Evolutionary conservation across 1,140 invertebrate genomes (phyloP).

Genomic region (Mya arenaria): DNA sequence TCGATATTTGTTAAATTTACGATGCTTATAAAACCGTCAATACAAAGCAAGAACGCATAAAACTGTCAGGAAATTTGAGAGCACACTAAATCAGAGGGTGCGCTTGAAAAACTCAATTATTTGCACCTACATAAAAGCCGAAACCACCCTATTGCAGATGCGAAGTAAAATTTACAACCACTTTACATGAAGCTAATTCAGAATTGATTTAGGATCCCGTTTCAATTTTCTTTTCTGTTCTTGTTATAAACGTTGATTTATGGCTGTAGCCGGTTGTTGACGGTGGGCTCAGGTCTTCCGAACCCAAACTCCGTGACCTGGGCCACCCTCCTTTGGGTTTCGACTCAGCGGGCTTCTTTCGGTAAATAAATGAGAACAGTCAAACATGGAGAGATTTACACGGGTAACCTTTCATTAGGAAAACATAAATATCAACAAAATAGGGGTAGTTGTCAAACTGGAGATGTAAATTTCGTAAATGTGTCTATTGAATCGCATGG

Average conservation of each 20-base stretch:
- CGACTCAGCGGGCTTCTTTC: slow-evolving; percentile 37
- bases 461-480: slow-evolving; percentile 55
- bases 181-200: slow-evolving; percentile 43
- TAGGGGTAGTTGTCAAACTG: slow-evolving; percentile 46
- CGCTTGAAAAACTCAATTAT: slow-evolving; percentile 57
- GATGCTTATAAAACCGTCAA: slow-evolving; percentile 53
- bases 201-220: slow-evolving; percentile 50
- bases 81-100: slow-evolving; percentile 42
- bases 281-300: slow-evolving; percentile 24
- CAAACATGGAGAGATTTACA: slow-evolving; percentile 53
- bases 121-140: slow-evolving; percentile 54
- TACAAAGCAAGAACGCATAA: slow-evolving; percentile 48
- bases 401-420: slow-evolving; percentile 53
- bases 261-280: slow-evolving; percentile 34
- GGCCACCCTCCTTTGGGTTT: too few relatives aligned
- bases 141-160: slow-evolving; percentile 52
- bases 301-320: too few relatives aligned
- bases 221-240: slow-evolving; percentile 40
- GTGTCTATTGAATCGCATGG: slow-evolving; percentile 40
- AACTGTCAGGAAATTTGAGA: slow-evolving; percentile 53
- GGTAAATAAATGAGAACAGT: slow-evolving; percentile 53
- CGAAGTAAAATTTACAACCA: slow-evolving; percentile 49
- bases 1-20: slow-evolving; percentile 57
- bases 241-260: slow-evolving; percentile 47
- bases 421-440: slow-evolving; percentile 60